These are phyloP conservation scores for Hiodon tergisus DNA, from an alignment of 2,113 vertebrate species.

Conservation along the genomic window DNA sequence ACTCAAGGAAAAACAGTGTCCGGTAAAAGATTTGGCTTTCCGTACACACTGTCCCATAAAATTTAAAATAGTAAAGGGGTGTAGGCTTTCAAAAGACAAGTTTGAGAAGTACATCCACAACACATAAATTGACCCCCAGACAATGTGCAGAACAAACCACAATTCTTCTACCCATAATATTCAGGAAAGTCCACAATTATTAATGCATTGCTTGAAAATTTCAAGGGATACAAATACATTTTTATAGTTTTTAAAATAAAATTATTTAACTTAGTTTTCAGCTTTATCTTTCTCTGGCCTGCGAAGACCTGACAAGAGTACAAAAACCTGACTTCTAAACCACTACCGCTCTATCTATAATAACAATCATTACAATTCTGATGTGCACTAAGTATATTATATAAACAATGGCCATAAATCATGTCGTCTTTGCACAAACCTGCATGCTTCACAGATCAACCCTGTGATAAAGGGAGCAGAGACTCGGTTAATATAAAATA, in stretches of 20 bases:
- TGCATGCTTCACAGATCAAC: constrained; percentile 32
- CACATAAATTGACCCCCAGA: neutral
- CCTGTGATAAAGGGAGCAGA: constrained; percentile 31
- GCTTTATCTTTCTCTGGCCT: neutral
- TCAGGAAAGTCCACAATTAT: too few relatives aligned
- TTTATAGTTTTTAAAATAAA: neutral
- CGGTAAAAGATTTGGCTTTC: neutral
- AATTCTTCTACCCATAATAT: too few relatives aligned
- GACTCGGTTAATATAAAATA: neutral
- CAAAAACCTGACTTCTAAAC: neutral
- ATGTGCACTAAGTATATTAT: neutral
- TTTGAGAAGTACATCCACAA: neutral
- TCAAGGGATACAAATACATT: neutral
- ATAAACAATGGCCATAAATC: neutral
- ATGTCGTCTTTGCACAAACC: constrained; percentile 20
- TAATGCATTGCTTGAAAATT: neutral
- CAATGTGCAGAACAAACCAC: neutral
- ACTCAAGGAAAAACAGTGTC: neutral
- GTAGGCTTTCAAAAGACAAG: neutral
- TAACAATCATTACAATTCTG: neutral
- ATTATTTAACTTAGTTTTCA: neutral
- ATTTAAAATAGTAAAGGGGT: neutral
- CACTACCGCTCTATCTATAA: neutral
- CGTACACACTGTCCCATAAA: neutral
- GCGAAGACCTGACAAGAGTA: neutral